Base-by-base conservation (phyloP, 2,888 invertebrate genomes). In the Lasioglossum marginatum region DNA sequence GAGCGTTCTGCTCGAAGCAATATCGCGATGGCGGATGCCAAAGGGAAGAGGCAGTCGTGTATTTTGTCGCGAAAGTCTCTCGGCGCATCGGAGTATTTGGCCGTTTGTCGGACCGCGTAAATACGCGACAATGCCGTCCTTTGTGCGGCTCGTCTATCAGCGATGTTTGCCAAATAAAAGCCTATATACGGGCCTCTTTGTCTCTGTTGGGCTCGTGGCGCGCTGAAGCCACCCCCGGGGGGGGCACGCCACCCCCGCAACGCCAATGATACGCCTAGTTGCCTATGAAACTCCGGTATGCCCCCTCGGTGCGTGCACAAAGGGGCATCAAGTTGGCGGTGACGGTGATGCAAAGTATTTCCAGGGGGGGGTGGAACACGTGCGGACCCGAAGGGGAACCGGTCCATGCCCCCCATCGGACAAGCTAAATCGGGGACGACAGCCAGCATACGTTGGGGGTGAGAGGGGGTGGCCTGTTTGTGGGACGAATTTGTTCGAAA, bases 221-320 rank as follows among this genome's bases (percentile, higher is more conserved):
- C 85, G 76, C 88, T 85, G 78, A 85, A 63, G 83, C 83, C 85
- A 83, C 68, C 68, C 68, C 92, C 91, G 92, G 92, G 92, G 92
- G 90, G 92, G 34, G 34, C 68, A 1, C 14, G 27, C 57, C 37
- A 60, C 66, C 77, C 57, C 72, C 75, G 48, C 81, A 68, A 48
- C 76, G 60, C 92, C 91, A 93, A 94, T 94, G 94, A 94, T 94
- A 94, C 93, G 95, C 94, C 95, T 95, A 95, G 94, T 95, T 95
- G 94, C 92, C 93, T 94, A 94, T 93, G 93, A 93, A 93, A 93
- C 92, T 93, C 92, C 91, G 93, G 93, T 93, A 94, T 94, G 94
- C 93, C 93, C 93, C 92, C 91, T 90, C 84, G 85, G 87, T 83
- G 87, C 88, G 73, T 81, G 84, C 82, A 89, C 88, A 90, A 90